phyloP scores from a whole-genome alignment of 2,888 invertebrate genomes.

The Clivina fossor region DNA sequence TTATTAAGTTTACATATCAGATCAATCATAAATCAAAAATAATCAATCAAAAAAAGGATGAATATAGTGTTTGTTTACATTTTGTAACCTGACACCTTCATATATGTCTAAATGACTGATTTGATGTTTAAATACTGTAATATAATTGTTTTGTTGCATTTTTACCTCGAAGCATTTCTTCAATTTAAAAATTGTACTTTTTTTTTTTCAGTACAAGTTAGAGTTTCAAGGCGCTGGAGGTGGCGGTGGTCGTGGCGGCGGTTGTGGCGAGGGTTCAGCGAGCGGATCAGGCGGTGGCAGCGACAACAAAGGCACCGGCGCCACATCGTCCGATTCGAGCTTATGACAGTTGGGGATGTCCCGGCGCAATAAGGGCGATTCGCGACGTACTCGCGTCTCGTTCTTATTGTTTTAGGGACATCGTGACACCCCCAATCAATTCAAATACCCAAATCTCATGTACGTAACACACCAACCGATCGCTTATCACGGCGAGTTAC shows the following conservation, averaged over 20 bases:
- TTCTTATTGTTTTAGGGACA: slow-evolving; percentile 85
- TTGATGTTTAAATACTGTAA: no score
- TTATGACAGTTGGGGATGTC: slow-evolving; percentile 99
- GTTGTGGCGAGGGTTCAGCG: slow-evolving; percentile 77
- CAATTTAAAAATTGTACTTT: slow-evolving; percentile 6
- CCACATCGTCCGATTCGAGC: slow-evolving; percentile 83
- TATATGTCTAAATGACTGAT: slow-evolving; percentile 10
- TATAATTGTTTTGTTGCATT: no score
- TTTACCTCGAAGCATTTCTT: background rate
- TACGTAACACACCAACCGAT: slow-evolving; percentile 2
- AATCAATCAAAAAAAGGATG: no score
- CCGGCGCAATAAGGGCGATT: slow-evolving; percentile 96
- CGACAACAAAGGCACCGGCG: slow-evolving; percentile 66
- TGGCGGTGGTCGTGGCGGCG: slow-evolving; percentile 73
- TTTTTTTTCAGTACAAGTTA: slow-evolving; percentile 79
- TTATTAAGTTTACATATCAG: no score
- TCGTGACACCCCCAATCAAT: slow-evolving; percentile 29
- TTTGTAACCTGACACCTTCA: no score
- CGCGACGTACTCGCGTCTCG: slow-evolving; percentile 93
- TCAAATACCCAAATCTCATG: background rate
- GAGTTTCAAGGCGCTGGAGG: slow-evolving; percentile 84
- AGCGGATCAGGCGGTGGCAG: slow-evolving; percentile 70
- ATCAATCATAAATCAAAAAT: slow-evolving; percentile 8
- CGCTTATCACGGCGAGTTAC: background rate
- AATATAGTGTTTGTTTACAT: no score